Percentiles rank a stretch among this genome's conserved stretches.
Conservation (phyloP, 2,797 vertebrate species). For the Mus minutoides region DNA sequence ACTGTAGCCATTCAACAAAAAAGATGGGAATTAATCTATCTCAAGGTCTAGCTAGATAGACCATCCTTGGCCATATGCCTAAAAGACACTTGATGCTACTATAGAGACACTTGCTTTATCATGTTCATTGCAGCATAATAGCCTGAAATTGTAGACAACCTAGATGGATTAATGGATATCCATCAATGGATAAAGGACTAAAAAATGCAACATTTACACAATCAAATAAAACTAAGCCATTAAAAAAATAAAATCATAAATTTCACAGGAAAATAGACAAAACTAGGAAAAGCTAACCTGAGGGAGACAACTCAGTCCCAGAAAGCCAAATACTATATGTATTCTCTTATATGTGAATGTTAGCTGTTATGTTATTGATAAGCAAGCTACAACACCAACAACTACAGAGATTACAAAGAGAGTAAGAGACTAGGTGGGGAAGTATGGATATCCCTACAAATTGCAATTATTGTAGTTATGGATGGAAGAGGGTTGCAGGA, state of each 20-base stretch:
- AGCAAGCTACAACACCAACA: neutral
- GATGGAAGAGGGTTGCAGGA: neutral
- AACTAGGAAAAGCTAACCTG: neutral
- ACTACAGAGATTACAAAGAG: neutral
- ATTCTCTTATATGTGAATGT: neutral
- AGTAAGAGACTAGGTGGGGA: neutral
- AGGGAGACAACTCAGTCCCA: neutral
- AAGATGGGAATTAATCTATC: neutral
- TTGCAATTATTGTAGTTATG: neutral
- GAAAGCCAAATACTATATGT: neutral
- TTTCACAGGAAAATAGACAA: neutral
- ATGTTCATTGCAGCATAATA: neutral
- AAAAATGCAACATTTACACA: neutral
- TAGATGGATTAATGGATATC: too few species aligned
- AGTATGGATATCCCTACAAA: neutral
- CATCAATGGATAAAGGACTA: neutral
- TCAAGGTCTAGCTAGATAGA: neutral
- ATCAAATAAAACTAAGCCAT: neutral
- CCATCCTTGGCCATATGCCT: neutral
- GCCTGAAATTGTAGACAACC: neutral
- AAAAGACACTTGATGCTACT: neutral
- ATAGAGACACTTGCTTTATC: neutral
- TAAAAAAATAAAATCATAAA: neutral
- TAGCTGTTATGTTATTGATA: neutral
- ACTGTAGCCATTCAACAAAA: neutral